Conservation (phyloP, 2,797 vertebrate genomes). For the Argya squamiceps region DNA sequence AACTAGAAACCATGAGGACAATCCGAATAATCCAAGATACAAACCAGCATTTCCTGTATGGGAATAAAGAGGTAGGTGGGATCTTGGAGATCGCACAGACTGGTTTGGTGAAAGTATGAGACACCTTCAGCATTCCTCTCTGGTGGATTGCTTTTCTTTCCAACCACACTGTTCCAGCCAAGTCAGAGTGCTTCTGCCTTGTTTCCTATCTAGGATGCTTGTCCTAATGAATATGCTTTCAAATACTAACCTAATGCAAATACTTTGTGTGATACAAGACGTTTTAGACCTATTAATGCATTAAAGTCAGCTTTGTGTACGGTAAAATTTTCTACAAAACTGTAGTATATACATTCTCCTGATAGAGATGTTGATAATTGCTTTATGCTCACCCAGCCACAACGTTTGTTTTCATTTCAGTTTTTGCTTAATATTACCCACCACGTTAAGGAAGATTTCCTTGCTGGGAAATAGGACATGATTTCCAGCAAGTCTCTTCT, state of each 20-base stretch:
- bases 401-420: not conserved
- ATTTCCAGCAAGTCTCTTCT: slow-evolving; percentile 53
- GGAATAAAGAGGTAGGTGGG: not conserved
- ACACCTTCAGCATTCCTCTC: not conserved
- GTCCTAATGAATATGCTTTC: not conserved
- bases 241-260: not conserved
- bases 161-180: not conserved
- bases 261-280: not conserved
- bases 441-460: not conserved
- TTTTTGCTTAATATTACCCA: not conserved
- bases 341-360: not conserved
- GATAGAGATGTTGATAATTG: not conserved
- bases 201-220: not conserved
- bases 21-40: not conserved
- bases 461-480: slow-evolving; percentile 58
- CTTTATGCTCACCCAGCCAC: not conserved
- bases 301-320: not conserved
- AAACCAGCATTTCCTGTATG: not conserved
- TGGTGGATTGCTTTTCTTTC: not conserved
- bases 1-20: not conserved
- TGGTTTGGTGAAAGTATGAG: not conserved
- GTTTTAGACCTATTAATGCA: not conserved
- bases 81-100: not conserved
- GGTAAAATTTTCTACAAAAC: not conserved
- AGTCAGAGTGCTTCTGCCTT: not conserved